These are phyloP conservation scores for Yponomeuta plumbellus DNA, from an alignment of 2,888 invertebrate genomes.

Conservation along the genomic window DNA sequence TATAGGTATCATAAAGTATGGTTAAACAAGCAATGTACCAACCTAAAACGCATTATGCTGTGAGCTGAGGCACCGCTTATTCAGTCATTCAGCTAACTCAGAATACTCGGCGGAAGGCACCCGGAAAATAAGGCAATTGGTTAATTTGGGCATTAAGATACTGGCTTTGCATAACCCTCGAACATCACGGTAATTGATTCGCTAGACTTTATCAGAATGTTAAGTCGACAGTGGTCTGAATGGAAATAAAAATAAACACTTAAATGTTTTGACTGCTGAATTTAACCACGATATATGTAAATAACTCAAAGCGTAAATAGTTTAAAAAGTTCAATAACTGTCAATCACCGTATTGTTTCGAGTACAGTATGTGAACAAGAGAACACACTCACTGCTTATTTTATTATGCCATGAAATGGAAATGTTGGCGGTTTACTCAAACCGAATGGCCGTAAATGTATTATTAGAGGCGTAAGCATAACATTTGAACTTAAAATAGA, in stretches of 20 bases:
- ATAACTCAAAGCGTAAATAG: not conserved
- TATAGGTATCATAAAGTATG: not conserved
- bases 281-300: slow-evolving; percentile 26
- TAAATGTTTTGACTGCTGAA: not conserved
- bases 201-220: not conserved
- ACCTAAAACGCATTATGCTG: slow-evolving; percentile 70
- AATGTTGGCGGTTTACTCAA: slow-evolving; percentile 23
- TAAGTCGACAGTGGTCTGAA: not conserved
- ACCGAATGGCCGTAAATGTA: slow-evolving; percentile 38
- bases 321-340: slow-evolving; percentile 26
- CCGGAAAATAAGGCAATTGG: slow-evolving; percentile 66
- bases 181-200: not conserved
- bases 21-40: slow-evolving; percentile 57
- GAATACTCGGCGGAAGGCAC: slow-evolving; percentile 46
- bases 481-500: slow-evolving; percentile 45
- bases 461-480: slow-evolving; percentile 60
- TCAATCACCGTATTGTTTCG: slow-evolving; percentile 60
- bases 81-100: slow-evolving; percentile 49
- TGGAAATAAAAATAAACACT: not conserved
- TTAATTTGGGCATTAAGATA: slow-evolving; percentile 44
- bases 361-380: slow-evolving; percentile 26
- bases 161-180: slow-evolving; percentile 26
- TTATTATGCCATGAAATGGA: slow-evolving; percentile 13
- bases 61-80: slow-evolving; percentile 70
- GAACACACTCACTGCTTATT: slow-evolving; percentile 18